Evolutionary conservation across 2,797 vertebrate species (phyloP), one percentile per base, ranked within the genome.

Genomic region (Phoxinus dragarum): DNA sequence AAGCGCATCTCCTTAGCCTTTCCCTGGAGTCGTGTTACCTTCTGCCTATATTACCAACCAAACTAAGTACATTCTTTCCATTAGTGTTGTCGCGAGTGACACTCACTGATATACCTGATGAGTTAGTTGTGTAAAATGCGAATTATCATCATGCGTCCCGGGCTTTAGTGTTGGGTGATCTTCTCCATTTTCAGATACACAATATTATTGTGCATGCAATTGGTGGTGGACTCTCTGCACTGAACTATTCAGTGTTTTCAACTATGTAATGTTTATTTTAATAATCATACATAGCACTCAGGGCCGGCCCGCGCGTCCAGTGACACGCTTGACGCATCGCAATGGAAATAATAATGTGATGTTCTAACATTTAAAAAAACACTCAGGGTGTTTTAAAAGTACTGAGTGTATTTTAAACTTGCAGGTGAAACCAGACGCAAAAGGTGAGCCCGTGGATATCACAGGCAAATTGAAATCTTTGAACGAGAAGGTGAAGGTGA

Each of bases 301-400:
- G 56, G 23, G 1, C 23, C 23, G 56, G 23, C 1, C 23, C 23
- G 0, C 0, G 0, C 0, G 3, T 59, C 56, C 56, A 10, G 0
- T n/a, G 23, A n/a, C 56, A 10, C 4, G 56, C 56, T 56, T n/a
- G 54, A 56, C 0, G 7, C 0, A 0, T 10, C 56, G 0, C n/a
- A 11, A 27, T 61, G n/a, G n/a, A 14, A 61, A 61, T 14, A 61
- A 61, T n/a, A 61, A 61, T 5, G 10, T 27, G 11, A 61, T 14
- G 5, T 27, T 61, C 1, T 27, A 12, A 61, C 59, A 31, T 27
- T 61, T 0, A 17, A 52, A 52, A 61, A 27, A 59, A 61, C 27
- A 5, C 59, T 27, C 5, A 61, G n/a, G 59, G 59, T 27, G 27
- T 27, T 27, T 27, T 27, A 27, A 27, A 27, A 27, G 27, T 27